Evolutionary conservation across 2,888 invertebrate genomes (phyloP).

Genomic region (Apamea crenata): DNA sequence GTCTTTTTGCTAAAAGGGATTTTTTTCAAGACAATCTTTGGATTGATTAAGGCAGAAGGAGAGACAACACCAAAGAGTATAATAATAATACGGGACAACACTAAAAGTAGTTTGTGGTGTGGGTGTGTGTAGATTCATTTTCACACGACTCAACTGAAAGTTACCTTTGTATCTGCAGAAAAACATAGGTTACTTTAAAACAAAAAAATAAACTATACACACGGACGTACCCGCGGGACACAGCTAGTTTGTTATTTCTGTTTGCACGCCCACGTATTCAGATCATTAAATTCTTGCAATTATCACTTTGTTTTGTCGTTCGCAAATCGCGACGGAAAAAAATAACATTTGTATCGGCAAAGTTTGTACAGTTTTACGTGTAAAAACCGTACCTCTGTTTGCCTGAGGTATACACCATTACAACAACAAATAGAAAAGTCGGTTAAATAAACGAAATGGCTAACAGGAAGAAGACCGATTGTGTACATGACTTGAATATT

Average conservation of each 20-base stretch:
- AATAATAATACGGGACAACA: no score
- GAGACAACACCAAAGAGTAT: neutral
- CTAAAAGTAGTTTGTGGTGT: neutral
- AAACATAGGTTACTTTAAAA: conserved; percentile 8
- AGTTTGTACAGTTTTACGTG: conserved; percentile 31
- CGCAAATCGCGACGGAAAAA: conserved; percentile 35
- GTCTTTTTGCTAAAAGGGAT: neutral
- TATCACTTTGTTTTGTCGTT: conserved; percentile 48
- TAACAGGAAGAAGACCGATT: conserved; percentile 72
- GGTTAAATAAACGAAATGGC: conserved; percentile 72
- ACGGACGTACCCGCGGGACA: conserved; percentile 1
- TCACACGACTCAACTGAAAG: neutral
- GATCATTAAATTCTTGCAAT: conserved; percentile 58
- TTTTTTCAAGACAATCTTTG: neutral
- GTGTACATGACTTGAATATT: conserved; percentile 75
- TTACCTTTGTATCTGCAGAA: neutral
- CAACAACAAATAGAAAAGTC: conserved; percentile 68
- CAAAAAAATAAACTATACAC: conserved; percentile 12
- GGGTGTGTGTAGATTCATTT: neutral
- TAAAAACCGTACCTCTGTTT: conserved; percentile 48
- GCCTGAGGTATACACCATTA: conserved; percentile 52
- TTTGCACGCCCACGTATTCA: conserved; percentile 34
- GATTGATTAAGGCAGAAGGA: neutral
- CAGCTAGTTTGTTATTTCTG: conserved; percentile 35
- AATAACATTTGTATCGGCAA: conserved; percentile 34